Conservation (phyloP, 2,113 vertebrate species). For the Charadrius vociferus region DNA sequence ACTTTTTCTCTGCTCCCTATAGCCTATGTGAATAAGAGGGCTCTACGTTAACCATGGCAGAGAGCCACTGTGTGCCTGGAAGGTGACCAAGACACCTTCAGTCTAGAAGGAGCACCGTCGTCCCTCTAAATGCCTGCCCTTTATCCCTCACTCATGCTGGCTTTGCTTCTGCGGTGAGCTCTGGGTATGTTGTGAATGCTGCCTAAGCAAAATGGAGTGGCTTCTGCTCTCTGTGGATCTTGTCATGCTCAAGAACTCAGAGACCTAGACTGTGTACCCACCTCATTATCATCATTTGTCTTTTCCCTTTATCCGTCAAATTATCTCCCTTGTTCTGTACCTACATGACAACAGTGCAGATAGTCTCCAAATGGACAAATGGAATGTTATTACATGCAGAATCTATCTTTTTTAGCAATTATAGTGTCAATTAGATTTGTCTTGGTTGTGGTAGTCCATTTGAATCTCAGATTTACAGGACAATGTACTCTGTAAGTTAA, state of each 20-base stretch:
- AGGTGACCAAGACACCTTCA: neutral
- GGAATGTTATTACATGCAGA: neutral
- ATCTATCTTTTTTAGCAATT: neutral
- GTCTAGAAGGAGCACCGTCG: neutral
- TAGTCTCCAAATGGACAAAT: neutral
- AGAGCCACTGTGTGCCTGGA: neutral
- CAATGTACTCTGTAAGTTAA: neutral
- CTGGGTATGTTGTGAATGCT: neutral
- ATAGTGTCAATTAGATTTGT: neutral
- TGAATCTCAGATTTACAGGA: neutral
- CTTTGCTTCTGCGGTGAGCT: neutral
- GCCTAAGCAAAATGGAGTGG: neutral
- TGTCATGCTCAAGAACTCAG: neutral
- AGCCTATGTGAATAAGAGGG: neutral
- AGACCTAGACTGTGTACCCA: neutral
- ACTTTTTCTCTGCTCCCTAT: fast-evolving
- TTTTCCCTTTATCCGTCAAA: neutral
- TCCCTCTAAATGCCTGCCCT: neutral
- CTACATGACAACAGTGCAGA: neutral
- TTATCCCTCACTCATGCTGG: neutral
- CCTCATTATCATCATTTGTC: neutral
- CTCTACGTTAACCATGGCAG: neutral
- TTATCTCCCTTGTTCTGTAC: neutral
- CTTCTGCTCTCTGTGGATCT: neutral
- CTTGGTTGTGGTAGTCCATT: neutral